These are phyloP conservation scores for Triplophysa siluroides DNA, from an alignment of 2,113 vertebrate species.

Conservation along the genomic window DNA sequence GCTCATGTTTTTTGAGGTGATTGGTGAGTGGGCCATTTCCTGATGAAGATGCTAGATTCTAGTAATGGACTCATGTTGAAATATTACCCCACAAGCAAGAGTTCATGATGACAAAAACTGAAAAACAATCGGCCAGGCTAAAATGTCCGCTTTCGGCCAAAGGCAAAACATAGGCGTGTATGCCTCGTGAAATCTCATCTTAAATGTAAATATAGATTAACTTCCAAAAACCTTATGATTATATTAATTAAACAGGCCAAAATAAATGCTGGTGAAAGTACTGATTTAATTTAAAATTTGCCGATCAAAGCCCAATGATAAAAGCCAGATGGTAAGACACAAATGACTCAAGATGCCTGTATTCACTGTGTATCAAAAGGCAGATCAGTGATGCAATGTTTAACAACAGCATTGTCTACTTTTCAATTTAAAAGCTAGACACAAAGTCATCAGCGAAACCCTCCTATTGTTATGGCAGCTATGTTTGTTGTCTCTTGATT, in stretches of 20 bases:
- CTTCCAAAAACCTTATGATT: slow-evolving; percentile 28
- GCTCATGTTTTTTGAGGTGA: slow-evolving; percentile 30
- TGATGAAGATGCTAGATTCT: slow-evolving; percentile 28
- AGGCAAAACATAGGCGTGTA: background rate
- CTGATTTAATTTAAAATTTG: slow-evolving; percentile 14
- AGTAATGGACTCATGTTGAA: slow-evolving; percentile 13
- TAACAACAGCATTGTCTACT: background rate
- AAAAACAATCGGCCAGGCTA: slow-evolving; percentile 22
- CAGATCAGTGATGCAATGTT: slow-evolving; percentile 15
- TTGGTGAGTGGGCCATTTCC: slow-evolving; percentile 30
- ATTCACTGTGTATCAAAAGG: background rate
- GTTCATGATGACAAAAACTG: slow-evolving; percentile 12
- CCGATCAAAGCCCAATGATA: slow-evolving; percentile 10
- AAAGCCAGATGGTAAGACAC: slow-evolving; percentile 26
- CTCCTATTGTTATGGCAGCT: background rate
- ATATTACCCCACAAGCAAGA: slow-evolving; percentile 23
- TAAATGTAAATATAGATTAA: slow-evolving; percentile 32
- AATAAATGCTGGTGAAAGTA: slow-evolving; percentile 18
- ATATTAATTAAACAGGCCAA: slow-evolving; percentile 31
- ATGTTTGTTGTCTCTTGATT: background rate
- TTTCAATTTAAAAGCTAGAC: background rate
- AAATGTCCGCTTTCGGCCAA: background rate
- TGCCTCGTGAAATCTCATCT: slow-evolving; percentile 22
- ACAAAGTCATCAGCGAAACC: background rate
- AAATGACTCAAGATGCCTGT: slow-evolving; percentile 24